Conservation (phyloP, 2,888 invertebrate species). For the Ophioninae sp. region DNA sequence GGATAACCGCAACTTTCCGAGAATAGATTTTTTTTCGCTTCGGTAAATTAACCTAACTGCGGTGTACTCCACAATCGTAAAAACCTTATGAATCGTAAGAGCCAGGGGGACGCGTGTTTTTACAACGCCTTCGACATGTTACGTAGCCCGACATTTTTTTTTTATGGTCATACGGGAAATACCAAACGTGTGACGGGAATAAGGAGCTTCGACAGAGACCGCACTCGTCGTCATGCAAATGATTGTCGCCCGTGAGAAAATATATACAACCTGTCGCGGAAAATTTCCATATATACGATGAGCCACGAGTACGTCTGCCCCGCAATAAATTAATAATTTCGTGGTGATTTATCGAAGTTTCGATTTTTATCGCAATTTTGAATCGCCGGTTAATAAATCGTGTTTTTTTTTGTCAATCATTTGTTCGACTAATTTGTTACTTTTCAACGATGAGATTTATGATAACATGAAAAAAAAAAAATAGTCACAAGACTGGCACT, state of each 20-base stretch:
- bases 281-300: background rate
- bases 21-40: conserved; percentile 31
- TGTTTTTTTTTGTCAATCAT: too few species aligned
- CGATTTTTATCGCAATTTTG: background rate
- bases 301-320: background rate
- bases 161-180: conserved; percentile 34
- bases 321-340: conserved; percentile 4
- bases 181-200: conserved; percentile 22
- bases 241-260: conserved; percentile 1
- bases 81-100: conserved; percentile 1
- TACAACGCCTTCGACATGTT: conserved; percentile 47
- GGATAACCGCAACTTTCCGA: conserved; percentile 38
- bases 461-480: background rate
- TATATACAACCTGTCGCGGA: background rate
- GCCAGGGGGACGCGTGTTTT: conserved; percentile 22
- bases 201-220: conserved; percentile 15
- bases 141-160: conserved; percentile 40
- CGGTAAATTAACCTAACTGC: conserved; percentile 24
- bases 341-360: background rate
- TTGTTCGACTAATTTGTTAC: background rate
- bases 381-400: too few species aligned
- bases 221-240: conserved; percentile 29
- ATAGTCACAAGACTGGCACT: background rate
- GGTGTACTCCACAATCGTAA: conserved; percentile 11
- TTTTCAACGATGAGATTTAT: background rate